phyloP scores from a whole-genome alignment of 1,140 invertebrate genomes.

The Anadara kagoshimensis region DNA sequence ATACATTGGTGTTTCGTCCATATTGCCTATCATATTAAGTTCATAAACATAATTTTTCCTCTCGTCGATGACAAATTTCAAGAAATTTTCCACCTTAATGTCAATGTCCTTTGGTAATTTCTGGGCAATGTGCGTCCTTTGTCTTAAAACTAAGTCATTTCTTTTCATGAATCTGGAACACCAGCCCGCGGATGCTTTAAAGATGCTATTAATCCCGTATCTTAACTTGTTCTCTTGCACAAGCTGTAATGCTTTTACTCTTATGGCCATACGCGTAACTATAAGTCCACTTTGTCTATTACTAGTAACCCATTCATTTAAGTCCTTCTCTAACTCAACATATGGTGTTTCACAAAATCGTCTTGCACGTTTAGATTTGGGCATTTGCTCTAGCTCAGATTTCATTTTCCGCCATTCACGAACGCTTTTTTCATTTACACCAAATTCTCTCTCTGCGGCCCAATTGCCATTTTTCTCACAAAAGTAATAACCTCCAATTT shows the following conservation, averaged over 20 bases:
- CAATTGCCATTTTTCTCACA: background rate
- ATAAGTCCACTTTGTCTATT: background rate
- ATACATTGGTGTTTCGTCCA: slow-evolving; percentile 40
- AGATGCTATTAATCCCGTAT: background rate
- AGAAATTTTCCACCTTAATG: slow-evolving; percentile 27
- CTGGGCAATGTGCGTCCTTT: slow-evolving; percentile 45
- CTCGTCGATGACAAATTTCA: slow-evolving; percentile 35
- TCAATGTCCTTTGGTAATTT: slow-evolving; percentile 40
- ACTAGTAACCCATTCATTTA: too few relatives aligned
- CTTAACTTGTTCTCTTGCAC: too few relatives aligned
- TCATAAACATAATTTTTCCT: slow-evolving; percentile 19
- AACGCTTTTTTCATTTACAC: slow-evolving; percentile 1
- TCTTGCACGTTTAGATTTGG: background rate
- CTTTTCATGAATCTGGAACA: slow-evolving; percentile 39
- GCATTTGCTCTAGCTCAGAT: background rate
- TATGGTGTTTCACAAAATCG: background rate
- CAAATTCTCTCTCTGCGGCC: slow-evolving; percentile 9
- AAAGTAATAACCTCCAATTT: background rate
- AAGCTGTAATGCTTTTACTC: background rate
- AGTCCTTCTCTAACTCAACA: background rate
- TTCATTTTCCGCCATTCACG: slow-evolving; percentile 1
- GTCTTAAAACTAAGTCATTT: slow-evolving; percentile 28
- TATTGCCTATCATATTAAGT: slow-evolving; percentile 42
- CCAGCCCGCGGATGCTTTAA: slow-evolving; percentile 42
- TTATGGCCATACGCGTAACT: background rate